Evolutionary conservation across 2,113 vertebrate genomes (phyloP), one percentile per base, ranked within the genome.

Genomic region (Microcebus jonahi): DNA sequence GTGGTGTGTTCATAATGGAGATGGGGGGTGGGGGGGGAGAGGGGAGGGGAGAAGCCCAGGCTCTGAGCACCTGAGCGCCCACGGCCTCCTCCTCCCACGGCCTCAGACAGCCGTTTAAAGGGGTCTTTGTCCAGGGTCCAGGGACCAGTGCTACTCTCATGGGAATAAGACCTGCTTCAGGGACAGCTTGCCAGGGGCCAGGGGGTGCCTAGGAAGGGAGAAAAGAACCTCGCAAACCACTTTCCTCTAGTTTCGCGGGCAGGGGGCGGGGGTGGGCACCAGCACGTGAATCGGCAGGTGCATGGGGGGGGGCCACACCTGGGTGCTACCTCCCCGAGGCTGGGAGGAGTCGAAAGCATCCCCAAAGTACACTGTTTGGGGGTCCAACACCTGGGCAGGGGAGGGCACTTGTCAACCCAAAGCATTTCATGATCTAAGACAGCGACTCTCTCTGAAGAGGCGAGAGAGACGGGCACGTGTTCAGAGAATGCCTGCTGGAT

Each of bases 401-500:
- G 23, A 39, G 34, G 27, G 12, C 34, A 36, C 36, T 20, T 3
- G 6, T 34, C 10, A 27, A 17, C 27, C 45, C 11, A 39, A 59
- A 36, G 45, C 31, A 70, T 96, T 45, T 17, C 6, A 36, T 12
- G 25, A 68, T 25, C 53, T 27, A 18, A 36, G 76, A 48, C 25
- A 17, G 57, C 6, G 1, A 29, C 3, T 80, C 45, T 73, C 83
- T 57, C 29, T n/a, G 34, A n/a, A 71, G 57, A 25, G 80, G 39
- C 23, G 31, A 42, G 42, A 61, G 39, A n/a, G 21, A 45, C 31
- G n/a, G 6, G 42, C n/a, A 5, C 0, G 0, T 1, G 55, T n/a
- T 36, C 11, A 31, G 29, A 55, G 65, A 34, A 65, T 1, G 0
- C 53, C 50, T 39, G 7, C 14, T 39, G 21, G 48, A 45, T 9